Evolutionary conservation across 1,140 invertebrate genomes (phyloP), one percentile per base, ranked within the genome.

Genomic region (Octopus sinensis): DNA sequence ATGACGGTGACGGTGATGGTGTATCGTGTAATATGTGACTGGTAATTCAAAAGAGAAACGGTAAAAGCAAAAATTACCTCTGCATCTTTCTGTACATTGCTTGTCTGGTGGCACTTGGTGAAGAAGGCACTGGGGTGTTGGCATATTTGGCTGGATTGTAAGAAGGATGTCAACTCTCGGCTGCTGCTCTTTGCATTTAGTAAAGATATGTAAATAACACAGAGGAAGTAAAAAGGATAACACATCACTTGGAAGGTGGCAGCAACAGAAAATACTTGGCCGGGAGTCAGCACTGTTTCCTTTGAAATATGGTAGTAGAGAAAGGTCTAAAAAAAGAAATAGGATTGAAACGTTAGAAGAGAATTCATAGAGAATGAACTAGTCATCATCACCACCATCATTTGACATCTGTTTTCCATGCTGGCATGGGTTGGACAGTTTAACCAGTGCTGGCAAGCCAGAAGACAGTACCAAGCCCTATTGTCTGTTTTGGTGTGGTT

Each of bases 191-290:
- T 96, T 0, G 96, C 96, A 91, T 98, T 96, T 7, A 97, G 95
- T 0, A 99, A 89, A 0, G 97, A 96, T 91, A 97, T 98, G 4
- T 99, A 91, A 6, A 99, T 96, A 95, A 97, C 98, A 0, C 97
- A 97, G 90, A 99, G 97, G 0, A 96, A 94, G 91, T 99, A 98
- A 53, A 99, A 91, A 4, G 98, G 97, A 53, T 93, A 93, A 83
- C 98, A 97, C 43, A 99, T 91, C 94, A 99, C 97, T 87, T 98
- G 97, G 62, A 99, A 94, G 62, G 99, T 90, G 0, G 98, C 96
- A 79, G 99, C 94, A 82, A 94, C 95, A 1, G 97, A 98, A 87
- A 99, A 98, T 0, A 96, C 93, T 84, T 93, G 93, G 9, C 94
- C 93, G 79, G 94, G 92, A 79, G 93, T 93, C 71, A 96, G 91